Conservation (phyloP, 2,797 vertebrate genomes). For the Chelidonichthys spinosus region DNA sequence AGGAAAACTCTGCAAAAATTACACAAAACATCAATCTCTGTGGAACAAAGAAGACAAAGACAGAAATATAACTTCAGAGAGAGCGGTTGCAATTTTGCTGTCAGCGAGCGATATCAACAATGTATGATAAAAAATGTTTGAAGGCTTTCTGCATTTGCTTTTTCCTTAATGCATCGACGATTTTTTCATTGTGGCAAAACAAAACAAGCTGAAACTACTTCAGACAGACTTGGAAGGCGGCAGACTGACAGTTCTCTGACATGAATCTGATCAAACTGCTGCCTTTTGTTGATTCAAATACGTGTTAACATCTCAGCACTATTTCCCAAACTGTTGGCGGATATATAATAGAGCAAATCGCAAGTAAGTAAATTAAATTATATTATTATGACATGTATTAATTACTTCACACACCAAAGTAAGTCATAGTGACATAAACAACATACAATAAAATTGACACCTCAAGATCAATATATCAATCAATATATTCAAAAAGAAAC, state of each 20-base stretch:
- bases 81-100: constrained; percentile 31
- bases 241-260: constrained; percentile 18
- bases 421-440: neutral
- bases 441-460: neutral
- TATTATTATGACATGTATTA: neutral
- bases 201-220: constrained; percentile 33
- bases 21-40: constrained; percentile 33
- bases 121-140: constrained; percentile 27
- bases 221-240: constrained; percentile 13
- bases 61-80: constrained; percentile 47
- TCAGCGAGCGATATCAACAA: constrained; percentile 36
- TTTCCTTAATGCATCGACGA: constrained; percentile 26
- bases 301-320: constrained; percentile 18
- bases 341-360: constrained; percentile 3
- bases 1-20: constrained; percentile 34
- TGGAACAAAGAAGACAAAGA: constrained; percentile 40
- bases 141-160: constrained; percentile 21
- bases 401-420: neutral
- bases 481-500: neutral
- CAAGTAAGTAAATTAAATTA: neutral
- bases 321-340: neutral
- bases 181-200: constrained; percentile 30
- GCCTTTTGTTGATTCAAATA: constrained; percentile 33
- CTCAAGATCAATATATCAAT: neutral
- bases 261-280: constrained; percentile 26